Evolutionary conservation across 1,140 invertebrate genomes (phyloP).

Genomic region (Glossosoma conforme): DNA sequence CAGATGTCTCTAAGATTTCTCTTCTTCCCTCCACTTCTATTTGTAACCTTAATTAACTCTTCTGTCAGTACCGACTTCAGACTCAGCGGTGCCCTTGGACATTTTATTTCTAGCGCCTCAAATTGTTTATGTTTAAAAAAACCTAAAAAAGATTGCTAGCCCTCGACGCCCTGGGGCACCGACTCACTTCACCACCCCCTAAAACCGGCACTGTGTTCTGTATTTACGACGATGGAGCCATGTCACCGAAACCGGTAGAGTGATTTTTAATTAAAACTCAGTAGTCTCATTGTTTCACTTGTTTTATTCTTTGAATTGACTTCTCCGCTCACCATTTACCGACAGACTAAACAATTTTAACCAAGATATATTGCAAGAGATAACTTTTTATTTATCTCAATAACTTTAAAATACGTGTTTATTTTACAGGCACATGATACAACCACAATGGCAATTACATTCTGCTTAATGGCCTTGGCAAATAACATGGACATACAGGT

Average conservation of each 20-base stretch:
- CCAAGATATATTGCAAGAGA: neutral
- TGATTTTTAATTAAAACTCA: neutral
- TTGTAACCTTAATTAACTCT: too few species aligned
- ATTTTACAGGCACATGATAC: conserved; percentile 72
- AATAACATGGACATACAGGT: conserved; percentile 58
- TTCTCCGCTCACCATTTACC: neutral
- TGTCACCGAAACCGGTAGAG: neutral
- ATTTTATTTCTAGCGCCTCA: too few species aligned
- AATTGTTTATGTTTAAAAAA: too few species aligned
- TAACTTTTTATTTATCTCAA: neutral
- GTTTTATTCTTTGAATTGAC: neutral
- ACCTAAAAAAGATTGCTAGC: too few species aligned
- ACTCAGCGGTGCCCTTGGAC: too few species aligned
- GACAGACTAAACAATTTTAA: too few species aligned
- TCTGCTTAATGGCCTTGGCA: conserved; percentile 62
- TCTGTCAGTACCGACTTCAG: too few species aligned
- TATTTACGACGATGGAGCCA: too few species aligned
- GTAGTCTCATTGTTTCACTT: neutral
- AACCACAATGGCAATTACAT: conserved; percentile 62
- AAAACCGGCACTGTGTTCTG: too few species aligned
- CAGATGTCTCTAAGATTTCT: neutral
- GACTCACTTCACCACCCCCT: too few species aligned
- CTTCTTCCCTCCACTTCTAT: neutral
- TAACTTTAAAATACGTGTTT: neutral
- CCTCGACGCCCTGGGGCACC: too few species aligned